A percentile compares a stretch with the other conserved stretches of the same genome.
phyloP scores from a whole-genome alignment of 2,888 invertebrate genomes.

The Thereva nobilitata region DNA sequence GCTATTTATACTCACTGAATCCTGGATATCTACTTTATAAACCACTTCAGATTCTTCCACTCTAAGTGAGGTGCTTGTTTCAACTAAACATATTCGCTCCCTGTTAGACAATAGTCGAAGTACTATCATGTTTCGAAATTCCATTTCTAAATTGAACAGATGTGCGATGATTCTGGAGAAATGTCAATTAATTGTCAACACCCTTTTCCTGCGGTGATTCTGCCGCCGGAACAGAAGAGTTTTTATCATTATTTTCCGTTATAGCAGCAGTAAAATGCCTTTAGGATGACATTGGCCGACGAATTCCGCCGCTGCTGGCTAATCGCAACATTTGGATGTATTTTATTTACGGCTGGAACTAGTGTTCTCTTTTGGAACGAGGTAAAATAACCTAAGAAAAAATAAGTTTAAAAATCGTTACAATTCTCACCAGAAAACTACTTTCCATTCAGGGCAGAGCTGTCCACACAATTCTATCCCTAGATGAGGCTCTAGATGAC shows the following conservation, averaged over 20 bases:
- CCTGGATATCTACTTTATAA: too few relatives aligned
- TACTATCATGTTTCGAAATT: too few relatives aligned
- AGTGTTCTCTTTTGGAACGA: conserved; percentile 84
- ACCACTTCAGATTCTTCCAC: too few relatives aligned
- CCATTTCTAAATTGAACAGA: too few relatives aligned
- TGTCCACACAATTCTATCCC: conserved; percentile 75
- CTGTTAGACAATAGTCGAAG: too few relatives aligned
- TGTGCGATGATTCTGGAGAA: neutral
- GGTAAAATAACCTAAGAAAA: conserved; percentile 58
- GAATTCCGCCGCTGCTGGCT: conserved; percentile 63
- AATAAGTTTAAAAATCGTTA: too few relatives aligned
- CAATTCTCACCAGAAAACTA: neutral
- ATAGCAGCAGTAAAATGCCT: neutral
- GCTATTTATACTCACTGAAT: too few relatives aligned
- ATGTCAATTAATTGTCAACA: conserved; percentile 24
- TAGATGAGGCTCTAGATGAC: conserved; percentile 72
- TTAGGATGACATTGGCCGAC: conserved; percentile 17
- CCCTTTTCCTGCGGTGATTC: neutral
- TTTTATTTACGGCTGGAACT: conserved; percentile 69
- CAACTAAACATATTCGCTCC: too few relatives aligned
- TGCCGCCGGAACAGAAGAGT: too few relatives aligned
- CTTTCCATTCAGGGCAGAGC: conserved; percentile 68
- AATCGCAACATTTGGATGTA: conserved; percentile 69
- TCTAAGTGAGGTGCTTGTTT: too few relatives aligned
- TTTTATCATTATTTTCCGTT: neutral